Base-by-base conservation (phyloP, 2,888 invertebrate species). In the Lithophane leautieri region DNA sequence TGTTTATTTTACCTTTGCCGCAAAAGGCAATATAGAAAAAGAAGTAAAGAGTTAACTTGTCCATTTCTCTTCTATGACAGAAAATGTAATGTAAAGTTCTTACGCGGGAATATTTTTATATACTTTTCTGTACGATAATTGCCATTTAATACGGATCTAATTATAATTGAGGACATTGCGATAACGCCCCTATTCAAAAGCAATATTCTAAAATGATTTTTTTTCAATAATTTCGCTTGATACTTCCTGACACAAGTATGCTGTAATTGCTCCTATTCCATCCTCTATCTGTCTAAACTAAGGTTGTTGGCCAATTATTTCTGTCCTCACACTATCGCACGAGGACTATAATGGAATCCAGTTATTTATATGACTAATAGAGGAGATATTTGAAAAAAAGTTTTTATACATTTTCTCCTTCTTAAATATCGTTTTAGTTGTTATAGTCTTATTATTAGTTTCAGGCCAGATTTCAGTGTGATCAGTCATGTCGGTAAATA, bases 131-230 rank as follows among this genome's bases (percentile, higher is more conserved):
- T 75, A 80, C 66, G 22, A 62, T 61, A 11, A 6, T 22, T 25
- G n/a, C 63, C 19, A 74, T 75, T 52, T 78, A 76, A 88, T 80
- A 73, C 3, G 44, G 63, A 79, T 80, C 60, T 83, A 79, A 77
- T 81, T 86, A 89, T 84, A 88, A 88, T 88, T 88, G 79, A 71
- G 72, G 73, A 66, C 76, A 84, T 70, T 63, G 69, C 60, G 91
- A 92, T 91, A 91, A 88, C 74, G 58, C 67, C 79, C 81, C 80
- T 76, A 86, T 90, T 88, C 84, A 79, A 85, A 84, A 71, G 56
- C 78, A 79, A 89, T 89, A 66, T 61, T 60, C 19, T 63, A 44
- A 70, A 73, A 16, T 12, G 4, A 42, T 9, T 61, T 50, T 56
- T 16, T 65, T 71, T 40, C 22, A 12, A 62, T 63, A 9, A 52